Evolutionary conservation across 2,888 invertebrate species (phyloP).

Genomic region (Watsonalla binaria): DNA sequence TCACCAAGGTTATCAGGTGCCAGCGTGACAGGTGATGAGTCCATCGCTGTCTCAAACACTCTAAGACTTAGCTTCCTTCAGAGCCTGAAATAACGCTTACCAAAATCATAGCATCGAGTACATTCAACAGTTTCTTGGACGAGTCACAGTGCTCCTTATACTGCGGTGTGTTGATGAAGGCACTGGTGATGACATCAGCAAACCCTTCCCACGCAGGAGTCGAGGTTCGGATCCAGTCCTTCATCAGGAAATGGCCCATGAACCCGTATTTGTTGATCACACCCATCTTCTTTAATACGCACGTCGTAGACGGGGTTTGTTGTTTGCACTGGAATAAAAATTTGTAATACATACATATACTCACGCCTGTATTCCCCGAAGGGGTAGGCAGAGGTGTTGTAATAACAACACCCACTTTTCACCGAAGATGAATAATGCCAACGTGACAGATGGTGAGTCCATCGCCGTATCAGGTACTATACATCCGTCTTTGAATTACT

Average conservation of each 20-base stretch:
- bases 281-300: constrained; percentile 55
- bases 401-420: too few relatives aligned
- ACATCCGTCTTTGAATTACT: too few relatives aligned
- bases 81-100: too few relatives aligned
- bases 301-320: constrained; percentile 42
- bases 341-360: background rate
- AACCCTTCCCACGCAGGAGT: constrained; percentile 31
- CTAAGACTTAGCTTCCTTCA: too few relatives aligned
- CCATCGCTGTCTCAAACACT: too few relatives aligned
- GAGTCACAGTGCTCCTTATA: constrained; percentile 56
- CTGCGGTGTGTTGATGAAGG: constrained; percentile 39
- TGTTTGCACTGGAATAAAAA: constrained; percentile 49
- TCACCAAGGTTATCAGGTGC: too few relatives aligned
- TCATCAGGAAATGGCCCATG: constrained; percentile 65
- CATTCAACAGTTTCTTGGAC: constrained; percentile 55
- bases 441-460: too few relatives aligned
- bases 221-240: constrained; percentile 39
- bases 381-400: too few relatives aligned
- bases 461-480: too few relatives aligned
- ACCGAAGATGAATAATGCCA: too few relatives aligned
- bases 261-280: constrained; percentile 59
- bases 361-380: too few relatives aligned
- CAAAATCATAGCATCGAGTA: constrained; percentile 59
- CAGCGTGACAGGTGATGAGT: too few relatives aligned
- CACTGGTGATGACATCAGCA: constrained; percentile 33